Base-by-base conservation (phyloP, 2,888 invertebrate genomes). In the Hoplodrina ambigua region DNA sequence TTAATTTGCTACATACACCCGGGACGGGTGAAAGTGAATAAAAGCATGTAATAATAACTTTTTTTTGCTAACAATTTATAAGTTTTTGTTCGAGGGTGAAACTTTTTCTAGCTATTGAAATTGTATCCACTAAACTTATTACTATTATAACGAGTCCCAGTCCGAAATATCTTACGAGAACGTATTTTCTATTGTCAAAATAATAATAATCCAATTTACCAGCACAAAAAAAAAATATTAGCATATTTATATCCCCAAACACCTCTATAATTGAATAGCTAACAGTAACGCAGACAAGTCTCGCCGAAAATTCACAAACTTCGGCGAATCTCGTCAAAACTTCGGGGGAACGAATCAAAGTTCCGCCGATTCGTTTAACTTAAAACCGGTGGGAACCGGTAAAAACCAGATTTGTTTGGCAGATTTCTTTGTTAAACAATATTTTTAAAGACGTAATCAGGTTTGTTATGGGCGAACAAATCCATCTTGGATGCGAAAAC, bases 351-450 rank as follows among this genome's bases (percentile, higher is more conserved):
- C 83, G 78, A 87, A 85, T 88, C 83, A 84, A 85, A 88, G 85
- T 88, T 87, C 77, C 78, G 74, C 77, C 86, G 72, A 86, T 85
- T 88, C 82, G 83, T 85, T 85, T 81, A 81, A 81, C 81, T 83
- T 64, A 68, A 77, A 67, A 80, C 82, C 83, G 69, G 80, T 76
- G 80, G 74, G 68, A 86, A 75, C 80, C 73, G 83, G 87, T 87
- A 84, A 70, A 83, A 83, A 85, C 78, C 77, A 72, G 82, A 84
- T 84, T 84, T 78, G 81, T 80, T 84, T 84, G 78, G 80, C 71
- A 85, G 80, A 86, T 88, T 87, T 84, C 80, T 82, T 85, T 86
- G 87, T 84, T 87, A 82, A 84, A 86, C 85, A 85, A 84, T 85
- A 87, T 88, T 87, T 84, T 84, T 83, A 78, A 80, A 72, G 73